Conservation (phyloP, 2,797 vertebrate genomes). For the Eulemur albifrons region DNA sequence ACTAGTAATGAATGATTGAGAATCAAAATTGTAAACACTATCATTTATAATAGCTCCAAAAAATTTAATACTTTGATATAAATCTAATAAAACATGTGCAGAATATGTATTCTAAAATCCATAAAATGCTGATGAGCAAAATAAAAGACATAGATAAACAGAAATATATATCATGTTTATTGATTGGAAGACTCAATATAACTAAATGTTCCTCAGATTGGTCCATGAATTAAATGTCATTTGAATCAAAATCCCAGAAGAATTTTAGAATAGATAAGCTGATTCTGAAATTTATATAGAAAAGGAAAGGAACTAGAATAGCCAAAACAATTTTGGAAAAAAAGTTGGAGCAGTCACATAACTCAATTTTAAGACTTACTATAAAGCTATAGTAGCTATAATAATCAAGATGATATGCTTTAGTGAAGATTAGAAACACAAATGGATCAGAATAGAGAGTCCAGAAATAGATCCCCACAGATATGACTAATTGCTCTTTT, state of each 20-base stretch:
- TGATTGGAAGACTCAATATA: neutral
- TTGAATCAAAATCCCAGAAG: neutral
- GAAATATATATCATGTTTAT: neutral
- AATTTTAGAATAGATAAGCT: neutral
- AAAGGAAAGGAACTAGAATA: neutral
- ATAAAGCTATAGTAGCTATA: neutral
- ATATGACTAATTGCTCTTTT: neutral
- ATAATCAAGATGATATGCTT: neutral
- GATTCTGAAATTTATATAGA: neutral
- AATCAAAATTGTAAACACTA: neutral
- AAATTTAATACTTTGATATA: neutral
- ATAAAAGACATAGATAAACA: neutral
- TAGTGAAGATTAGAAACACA: neutral
- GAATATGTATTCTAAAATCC: neutral
- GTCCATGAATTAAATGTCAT: neutral
- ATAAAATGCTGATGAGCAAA: neutral
- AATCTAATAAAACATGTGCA: neutral
- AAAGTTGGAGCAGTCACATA: neutral
- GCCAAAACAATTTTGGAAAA: neutral
- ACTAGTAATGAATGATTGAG: neutral
- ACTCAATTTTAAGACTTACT: neutral
- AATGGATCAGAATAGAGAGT: neutral
- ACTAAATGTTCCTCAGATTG: neutral
- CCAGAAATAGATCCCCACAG: neutral
- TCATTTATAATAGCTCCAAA: neutral